phyloP scores from a whole-genome alignment of 35 echinoderm and acorn worm species.

The Heliocidaris erythrogramma region DNA sequence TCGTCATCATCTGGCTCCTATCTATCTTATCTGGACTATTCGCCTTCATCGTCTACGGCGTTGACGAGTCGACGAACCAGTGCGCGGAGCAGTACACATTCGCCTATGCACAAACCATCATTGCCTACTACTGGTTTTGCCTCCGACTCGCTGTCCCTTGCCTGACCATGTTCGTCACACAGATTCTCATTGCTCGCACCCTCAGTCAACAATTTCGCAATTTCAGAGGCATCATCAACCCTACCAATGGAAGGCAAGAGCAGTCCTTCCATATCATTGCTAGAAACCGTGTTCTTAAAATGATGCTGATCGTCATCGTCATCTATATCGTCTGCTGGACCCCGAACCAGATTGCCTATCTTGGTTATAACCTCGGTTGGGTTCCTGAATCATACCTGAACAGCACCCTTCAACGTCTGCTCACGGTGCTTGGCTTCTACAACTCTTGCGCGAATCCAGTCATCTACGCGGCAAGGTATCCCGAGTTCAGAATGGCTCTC shows the following conservation, averaged over 20 bases:
- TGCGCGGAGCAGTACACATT: slow-evolving; percentile 20
- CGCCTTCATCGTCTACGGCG: slow-evolving; percentile 53
- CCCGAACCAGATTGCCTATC: slow-evolving; percentile 46
- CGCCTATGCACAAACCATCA: neutral
- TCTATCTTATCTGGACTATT: slow-evolving; percentile 57
- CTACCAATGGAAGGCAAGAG: neutral
- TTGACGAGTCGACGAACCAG: neutral
- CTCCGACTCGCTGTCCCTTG: slow-evolving; percentile 51
- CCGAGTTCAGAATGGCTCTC: slow-evolving; percentile 2
- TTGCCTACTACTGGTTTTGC: slow-evolving; percentile 43
- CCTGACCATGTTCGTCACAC: slow-evolving; percentile 59
- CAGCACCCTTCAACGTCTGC: slow-evolving; percentile 30
- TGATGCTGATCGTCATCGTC: slow-evolving; percentile 58
- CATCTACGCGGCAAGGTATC: slow-evolving; percentile 66
- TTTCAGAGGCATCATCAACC: neutral
- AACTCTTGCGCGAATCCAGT: slow-evolving; percentile 72
- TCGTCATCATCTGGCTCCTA: slow-evolving; percentile 48
- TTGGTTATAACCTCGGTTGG: slow-evolving; percentile 55
- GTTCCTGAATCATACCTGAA: slow-evolving; percentile 8
- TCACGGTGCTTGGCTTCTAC: slow-evolving; percentile 54
- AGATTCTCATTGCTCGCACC: slow-evolving; percentile 1
- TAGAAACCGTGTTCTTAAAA: slow-evolving; percentile 56
- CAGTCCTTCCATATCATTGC: neutral
- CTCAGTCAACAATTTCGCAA: neutral
- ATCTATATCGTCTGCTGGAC: slow-evolving; percentile 73